phyloP scores from a whole-genome alignment of 2,113 vertebrate species.

The Dromas ardeola region DNA sequence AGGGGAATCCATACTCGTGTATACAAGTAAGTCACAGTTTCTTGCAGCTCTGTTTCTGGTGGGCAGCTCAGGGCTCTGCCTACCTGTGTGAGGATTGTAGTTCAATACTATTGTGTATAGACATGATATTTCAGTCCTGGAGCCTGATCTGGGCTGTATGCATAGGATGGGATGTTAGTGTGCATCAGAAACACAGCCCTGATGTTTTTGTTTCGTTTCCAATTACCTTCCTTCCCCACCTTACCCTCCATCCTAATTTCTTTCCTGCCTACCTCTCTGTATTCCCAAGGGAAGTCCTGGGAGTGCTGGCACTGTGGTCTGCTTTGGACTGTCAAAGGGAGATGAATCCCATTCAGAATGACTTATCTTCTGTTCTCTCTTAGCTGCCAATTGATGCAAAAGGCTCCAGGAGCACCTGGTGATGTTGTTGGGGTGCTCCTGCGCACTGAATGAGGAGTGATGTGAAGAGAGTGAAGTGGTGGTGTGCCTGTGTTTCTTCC shows the following conservation, averaged over 20 bases:
- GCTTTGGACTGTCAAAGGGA: neutral
- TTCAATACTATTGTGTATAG: neutral
- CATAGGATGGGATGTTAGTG: neutral
- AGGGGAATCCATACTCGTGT: accelerated
- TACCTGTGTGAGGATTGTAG: accelerated
- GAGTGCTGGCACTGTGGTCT: neutral
- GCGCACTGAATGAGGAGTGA: neutral
- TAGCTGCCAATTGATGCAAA: neutral
- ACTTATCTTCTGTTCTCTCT: neutral
- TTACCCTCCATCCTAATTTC: neutral
- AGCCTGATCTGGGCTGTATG: neutral
- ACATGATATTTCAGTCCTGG: neutral
- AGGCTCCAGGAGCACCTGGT: neutral
- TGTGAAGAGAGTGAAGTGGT: neutral
- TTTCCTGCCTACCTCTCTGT: neutral
- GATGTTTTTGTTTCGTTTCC: neutral
- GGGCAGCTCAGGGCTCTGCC: neutral
- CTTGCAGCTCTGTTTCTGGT: accelerated
- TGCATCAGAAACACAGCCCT: neutral
- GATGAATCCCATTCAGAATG: neutral
- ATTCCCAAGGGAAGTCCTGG: neutral
- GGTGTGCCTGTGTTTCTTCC: neutral
- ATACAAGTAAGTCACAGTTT: constrained; percentile 1
- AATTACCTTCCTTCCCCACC: neutral
- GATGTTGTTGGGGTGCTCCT: neutral